These are phyloP conservation scores for Crypturellus undulatus DNA, from an alignment of 2,113 vertebrate species.

Conservation along the genomic window DNA sequence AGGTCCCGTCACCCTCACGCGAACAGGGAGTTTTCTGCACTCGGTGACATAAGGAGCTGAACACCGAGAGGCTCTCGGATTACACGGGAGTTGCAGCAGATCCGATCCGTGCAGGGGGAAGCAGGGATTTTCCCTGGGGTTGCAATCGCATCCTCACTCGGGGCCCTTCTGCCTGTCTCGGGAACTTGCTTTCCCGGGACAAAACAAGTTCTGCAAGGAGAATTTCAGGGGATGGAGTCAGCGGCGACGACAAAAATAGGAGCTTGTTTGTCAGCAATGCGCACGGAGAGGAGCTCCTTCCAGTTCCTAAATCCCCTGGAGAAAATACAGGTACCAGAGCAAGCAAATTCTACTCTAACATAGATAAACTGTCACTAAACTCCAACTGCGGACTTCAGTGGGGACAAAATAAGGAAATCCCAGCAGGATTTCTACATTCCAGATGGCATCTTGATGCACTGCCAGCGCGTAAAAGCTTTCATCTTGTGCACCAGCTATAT, in stretches of 20 bases:
- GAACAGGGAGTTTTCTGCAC: too few species aligned
- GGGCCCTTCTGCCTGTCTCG: neutral
- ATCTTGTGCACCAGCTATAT: too few species aligned
- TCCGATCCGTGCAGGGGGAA: fast-evolving
- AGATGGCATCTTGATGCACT: neutral
- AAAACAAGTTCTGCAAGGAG: neutral
- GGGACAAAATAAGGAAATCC: neutral
- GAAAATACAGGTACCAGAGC: neutral
- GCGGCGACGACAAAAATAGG: neutral
- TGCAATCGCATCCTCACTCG: fast-evolving
- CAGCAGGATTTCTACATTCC: neutral
- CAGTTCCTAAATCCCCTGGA: neutral
- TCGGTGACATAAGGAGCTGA: neutral
- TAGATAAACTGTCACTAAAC: neutral
- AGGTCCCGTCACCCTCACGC: neutral
- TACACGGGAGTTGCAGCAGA: fast-evolving
- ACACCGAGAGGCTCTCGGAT: fast-evolving
- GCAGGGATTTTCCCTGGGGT: neutral
- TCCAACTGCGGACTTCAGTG: neutral
- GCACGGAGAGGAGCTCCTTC: neutral
- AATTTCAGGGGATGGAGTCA: neutral
- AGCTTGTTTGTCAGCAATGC: neutral
- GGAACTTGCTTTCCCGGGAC: neutral
- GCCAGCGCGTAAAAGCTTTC: neutral
- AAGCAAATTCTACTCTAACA: neutral